phyloP scores from a whole-genome alignment of 2,113 vertebrate genomes.

The Pyrgilauda ruficollis region DNA sequence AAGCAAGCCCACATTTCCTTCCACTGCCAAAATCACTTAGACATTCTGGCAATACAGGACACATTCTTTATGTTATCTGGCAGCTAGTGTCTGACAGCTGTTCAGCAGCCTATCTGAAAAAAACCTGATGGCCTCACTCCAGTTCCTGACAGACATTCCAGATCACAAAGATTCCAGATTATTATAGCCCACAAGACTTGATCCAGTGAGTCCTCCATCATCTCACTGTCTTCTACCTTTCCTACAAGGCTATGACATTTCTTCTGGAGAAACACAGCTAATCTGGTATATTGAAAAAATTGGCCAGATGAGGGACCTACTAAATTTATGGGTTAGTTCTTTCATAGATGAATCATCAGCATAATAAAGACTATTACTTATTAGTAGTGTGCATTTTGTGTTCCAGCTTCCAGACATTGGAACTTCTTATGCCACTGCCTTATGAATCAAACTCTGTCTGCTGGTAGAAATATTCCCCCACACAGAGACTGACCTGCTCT shows the following conservation, averaged over 20 bases:
- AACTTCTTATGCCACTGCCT: background rate
- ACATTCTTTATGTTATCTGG: constrained; percentile 64
- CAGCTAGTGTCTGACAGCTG: constrained; percentile 63
- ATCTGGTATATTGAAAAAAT: background rate
- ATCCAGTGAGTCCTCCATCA: background rate
- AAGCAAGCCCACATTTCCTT: constrained; percentile 29
- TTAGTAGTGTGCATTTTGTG: background rate
- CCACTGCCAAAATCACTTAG: constrained; percentile 58
- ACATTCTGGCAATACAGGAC: constrained; percentile 20
- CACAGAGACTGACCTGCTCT: background rate
- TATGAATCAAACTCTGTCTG: background rate
- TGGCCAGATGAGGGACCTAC: background rate
- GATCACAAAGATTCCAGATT: constrained; percentile 34
- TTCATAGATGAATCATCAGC: background rate
- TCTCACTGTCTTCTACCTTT: background rate
- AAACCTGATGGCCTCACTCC: constrained; percentile 40
- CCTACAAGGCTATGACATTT: background rate
- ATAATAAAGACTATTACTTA: background rate
- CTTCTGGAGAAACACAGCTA: background rate
- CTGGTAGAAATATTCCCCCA: background rate
- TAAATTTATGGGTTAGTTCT: background rate
- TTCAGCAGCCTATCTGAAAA: constrained; percentile 43
- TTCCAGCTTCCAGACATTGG: background rate
- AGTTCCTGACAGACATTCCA: constrained; percentile 45
- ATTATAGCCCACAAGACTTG: background rate